These are phyloP conservation scores for Volucella zonaria DNA, from an alignment of 2,888 invertebrate species.

Conservation along the genomic window DNA sequence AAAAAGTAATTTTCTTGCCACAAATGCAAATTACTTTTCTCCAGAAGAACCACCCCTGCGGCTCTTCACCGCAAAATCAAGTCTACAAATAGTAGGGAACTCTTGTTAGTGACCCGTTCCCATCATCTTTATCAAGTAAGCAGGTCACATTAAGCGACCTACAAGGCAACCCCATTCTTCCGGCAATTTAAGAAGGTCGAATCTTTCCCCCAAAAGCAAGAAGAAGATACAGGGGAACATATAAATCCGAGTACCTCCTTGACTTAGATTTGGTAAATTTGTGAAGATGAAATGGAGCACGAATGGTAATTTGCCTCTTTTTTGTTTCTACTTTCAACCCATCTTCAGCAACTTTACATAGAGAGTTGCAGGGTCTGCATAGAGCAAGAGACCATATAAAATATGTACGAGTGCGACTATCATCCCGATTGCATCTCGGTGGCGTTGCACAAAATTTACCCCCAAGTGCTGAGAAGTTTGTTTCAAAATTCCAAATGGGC, in stretches of 20 bases:
- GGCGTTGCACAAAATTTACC: conserved; percentile 41
- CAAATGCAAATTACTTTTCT: conserved; percentile 71
- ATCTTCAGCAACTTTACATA: conserved; percentile 5
- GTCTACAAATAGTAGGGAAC: conserved; percentile 47
- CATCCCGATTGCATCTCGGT: conserved; percentile 58
- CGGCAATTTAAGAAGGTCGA: conserved; percentile 51
- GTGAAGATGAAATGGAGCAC: conserved; percentile 22
- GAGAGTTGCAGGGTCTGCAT: conserved; percentile 42
- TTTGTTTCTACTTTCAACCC: conserved; percentile 2
- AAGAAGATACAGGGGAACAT: background rate
- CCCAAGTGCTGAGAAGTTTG: conserved; percentile 17
- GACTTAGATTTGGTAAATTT: conserved; percentile 31
- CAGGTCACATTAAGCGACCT: conserved; percentile 60
- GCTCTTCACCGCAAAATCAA: conserved; percentile 63
- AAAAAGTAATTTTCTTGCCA: conserved; percentile 54
- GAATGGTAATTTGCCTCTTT: background rate
- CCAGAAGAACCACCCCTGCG: conserved; percentile 54
- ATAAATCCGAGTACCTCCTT: background rate
- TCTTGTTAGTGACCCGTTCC: conserved; percentile 27
- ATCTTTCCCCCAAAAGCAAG: conserved; percentile 4
- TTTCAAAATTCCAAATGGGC: conserved; percentile 30
- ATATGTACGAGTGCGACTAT: conserved; percentile 53
- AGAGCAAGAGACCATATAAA: conserved; percentile 36
- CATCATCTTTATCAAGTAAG: background rate
- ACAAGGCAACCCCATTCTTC: conserved; percentile 54